phyloP scores from a whole-genome alignment of 2,888 invertebrate species.

The Phengaris arion region DNA sequence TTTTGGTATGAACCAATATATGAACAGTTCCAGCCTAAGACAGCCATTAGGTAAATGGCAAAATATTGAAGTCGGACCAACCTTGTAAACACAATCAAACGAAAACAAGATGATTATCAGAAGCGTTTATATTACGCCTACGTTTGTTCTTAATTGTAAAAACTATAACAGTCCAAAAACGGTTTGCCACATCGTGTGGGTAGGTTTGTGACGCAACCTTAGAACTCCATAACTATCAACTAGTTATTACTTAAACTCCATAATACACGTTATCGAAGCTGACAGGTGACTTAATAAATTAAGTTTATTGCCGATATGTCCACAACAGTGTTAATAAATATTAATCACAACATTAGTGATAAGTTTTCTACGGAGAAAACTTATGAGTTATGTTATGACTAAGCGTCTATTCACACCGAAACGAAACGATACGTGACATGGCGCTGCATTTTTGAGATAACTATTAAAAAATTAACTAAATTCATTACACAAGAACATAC shows the following conservation, averaged over 20 bases:
- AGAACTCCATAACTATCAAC: too few relatives aligned
- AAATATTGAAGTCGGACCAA: not conserved
- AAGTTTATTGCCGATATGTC: conserved; percentile 19
- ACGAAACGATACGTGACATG: too few relatives aligned
- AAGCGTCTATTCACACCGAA: too few relatives aligned
- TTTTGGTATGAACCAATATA: too few relatives aligned
- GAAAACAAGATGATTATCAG: conserved; percentile 1
- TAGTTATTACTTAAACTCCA: not conserved
- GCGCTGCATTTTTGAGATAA: too few relatives aligned
- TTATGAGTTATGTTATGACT: too few relatives aligned
- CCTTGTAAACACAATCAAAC: conserved; percentile 3
- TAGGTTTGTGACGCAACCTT: not conserved
- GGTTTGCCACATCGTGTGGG: conserved; percentile 14
- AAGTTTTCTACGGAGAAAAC: not conserved
- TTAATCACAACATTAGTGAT: not conserved
- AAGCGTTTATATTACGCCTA: not conserved
- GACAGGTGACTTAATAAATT: conserved; percentile 2
- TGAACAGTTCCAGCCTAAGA: too few relatives aligned
- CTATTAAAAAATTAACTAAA: too few relatives aligned
- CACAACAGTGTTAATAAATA: not conserved
- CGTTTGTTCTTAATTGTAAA: not conserved
- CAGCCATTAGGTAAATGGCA: too few relatives aligned
- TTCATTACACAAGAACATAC: too few relatives aligned
- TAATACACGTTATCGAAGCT: not conserved
- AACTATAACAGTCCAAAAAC: not conserved